Evolutionary conservation across 2,797 vertebrate species (phyloP).

Genomic region (Bovichtus variegatus): DNA sequence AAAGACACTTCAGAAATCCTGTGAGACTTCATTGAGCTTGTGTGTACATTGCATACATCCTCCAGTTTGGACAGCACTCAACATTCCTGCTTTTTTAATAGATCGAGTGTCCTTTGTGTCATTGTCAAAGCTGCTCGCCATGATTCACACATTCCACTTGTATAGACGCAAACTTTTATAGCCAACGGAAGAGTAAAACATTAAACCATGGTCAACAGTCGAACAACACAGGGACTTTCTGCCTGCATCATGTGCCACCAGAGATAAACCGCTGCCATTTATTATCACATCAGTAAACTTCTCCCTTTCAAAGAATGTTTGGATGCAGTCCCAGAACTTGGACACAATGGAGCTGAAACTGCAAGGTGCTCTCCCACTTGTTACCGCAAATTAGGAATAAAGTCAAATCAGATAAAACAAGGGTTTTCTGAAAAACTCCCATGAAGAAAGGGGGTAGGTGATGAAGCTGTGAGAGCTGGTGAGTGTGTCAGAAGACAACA

Average conservation of each 20-base stretch:
- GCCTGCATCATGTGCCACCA: slow-evolving; percentile 33
- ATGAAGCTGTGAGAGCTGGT: slow-evolving; percentile 11
- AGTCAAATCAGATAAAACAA: slow-evolving; percentile 42
- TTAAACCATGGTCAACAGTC: slow-evolving; percentile 61
- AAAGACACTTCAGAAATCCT: slow-evolving; percentile 50
- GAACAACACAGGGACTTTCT: slow-evolving; percentile 35
- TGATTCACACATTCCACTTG: slow-evolving; percentile 74
- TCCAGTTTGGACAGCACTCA: slow-evolving; percentile 29
- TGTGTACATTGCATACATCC: slow-evolving; percentile 35
- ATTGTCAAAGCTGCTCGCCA: slow-evolving; percentile 9
- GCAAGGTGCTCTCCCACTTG: slow-evolving; percentile 33
- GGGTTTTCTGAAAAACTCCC: slow-evolving; percentile 35
- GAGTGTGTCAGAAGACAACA: slow-evolving; percentile 38
- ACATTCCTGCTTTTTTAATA: slow-evolving; percentile 35
- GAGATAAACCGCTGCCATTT: slow-evolving; percentile 38
- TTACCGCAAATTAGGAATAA: slow-evolving; percentile 17
- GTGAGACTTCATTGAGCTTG: slow-evolving; percentile 18
- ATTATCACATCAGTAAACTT: slow-evolving; percentile 29
- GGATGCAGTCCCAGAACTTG: slow-evolving; percentile 43
- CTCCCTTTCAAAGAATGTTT: slow-evolving; percentile 30
- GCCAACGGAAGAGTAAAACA: slow-evolving; percentile 62
- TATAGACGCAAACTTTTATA: slow-evolving; percentile 47
- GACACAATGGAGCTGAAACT: slow-evolving; percentile 43
- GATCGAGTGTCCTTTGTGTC: slow-evolving; percentile 32
- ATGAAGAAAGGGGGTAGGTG: slow-evolving; percentile 8